Percentiles rank a stretch among this genome's conserved stretches.
These are phyloP conservation scores for Anguilla obscura DNA, from an alignment of 2,797 vertebrate species.

Conservation along the genomic window DNA sequence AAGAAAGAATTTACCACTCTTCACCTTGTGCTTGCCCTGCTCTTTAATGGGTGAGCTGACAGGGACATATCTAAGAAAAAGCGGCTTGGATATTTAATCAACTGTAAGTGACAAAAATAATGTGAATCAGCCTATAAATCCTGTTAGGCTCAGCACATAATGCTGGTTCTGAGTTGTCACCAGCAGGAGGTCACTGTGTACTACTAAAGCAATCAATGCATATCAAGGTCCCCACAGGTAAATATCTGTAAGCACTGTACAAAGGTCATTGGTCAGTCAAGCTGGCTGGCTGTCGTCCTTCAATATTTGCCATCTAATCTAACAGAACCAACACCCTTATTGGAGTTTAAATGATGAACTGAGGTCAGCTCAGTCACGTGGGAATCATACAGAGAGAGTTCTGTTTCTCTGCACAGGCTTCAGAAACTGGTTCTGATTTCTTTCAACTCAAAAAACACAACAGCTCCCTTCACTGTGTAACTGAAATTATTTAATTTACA, in stretches of 20 bases:
- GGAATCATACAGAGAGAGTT: neutral
- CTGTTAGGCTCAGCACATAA: neutral
- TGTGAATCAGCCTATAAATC: neutral
- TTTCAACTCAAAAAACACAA: neutral
- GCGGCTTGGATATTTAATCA: neutral
- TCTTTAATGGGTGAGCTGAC: neutral
- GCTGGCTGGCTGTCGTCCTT: neutral
- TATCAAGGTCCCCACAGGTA: neutral
- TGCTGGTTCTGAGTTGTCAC: neutral
- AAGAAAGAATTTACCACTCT: neutral
- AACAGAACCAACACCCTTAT: neutral
- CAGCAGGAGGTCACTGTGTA: neutral
- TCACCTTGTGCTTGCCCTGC: neutral
- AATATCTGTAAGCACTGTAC: neutral
- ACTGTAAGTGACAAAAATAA: neutral
- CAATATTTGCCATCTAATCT: neutral
- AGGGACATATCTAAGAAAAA: neutral
- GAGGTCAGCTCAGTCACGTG: neutral
- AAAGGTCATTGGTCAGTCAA: neutral
- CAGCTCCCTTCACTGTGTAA: neutral
- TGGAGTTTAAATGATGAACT: neutral
- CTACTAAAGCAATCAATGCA: neutral
- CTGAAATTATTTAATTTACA: neutral
- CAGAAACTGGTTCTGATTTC: neutral
- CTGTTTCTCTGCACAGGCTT: neutral